Percentiles rank a stretch among this genome's conserved stretches.
phyloP scores from a whole-genome alignment of 2,113 vertebrate species.

The Coreoperca whiteheadi region DNA sequence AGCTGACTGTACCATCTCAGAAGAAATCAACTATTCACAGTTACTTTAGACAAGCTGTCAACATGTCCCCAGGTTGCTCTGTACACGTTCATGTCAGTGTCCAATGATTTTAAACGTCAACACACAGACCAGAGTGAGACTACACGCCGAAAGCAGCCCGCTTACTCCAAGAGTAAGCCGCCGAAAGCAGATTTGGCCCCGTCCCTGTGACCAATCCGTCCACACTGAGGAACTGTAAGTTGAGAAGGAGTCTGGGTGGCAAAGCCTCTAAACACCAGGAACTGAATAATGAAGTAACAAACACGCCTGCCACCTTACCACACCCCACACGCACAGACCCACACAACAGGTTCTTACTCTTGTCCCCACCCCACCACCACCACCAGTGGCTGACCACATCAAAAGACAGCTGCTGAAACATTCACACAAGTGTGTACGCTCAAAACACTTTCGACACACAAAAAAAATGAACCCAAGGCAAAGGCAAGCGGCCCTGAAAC shows the following conservation, averaged over 20 bases:
- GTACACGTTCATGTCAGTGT: too few relatives aligned
- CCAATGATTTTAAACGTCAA: background rate
- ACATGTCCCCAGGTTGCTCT: too few relatives aligned
- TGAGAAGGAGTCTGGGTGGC: constrained; percentile 48
- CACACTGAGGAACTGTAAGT: constrained; percentile 27
- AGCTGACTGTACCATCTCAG: constrained; percentile 5
- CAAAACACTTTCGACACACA: background rate
- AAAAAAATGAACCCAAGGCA: background rate
- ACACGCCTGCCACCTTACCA: constrained; percentile 75
- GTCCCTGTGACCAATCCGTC: background rate
- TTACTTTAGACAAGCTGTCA: background rate
- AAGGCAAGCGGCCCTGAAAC: background rate
- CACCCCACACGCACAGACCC: constrained; percentile 66
- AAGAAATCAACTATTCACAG: background rate
- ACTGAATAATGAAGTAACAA: constrained; percentile 52
- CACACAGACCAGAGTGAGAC: background rate
- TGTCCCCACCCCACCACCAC: constrained; percentile 13
- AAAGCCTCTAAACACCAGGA: constrained; percentile 22
- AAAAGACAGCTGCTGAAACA: constrained; percentile 45
- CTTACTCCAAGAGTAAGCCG: background rate
- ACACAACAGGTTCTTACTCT: constrained; percentile 77
- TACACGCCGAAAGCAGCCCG: background rate
- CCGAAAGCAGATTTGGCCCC: background rate
- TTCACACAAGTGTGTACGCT: background rate
- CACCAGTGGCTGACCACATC: constrained; percentile 47